Evolutionary conservation across 2,888 invertebrate species (phyloP).

Genomic region (Podotricha telesiphe): DNA sequence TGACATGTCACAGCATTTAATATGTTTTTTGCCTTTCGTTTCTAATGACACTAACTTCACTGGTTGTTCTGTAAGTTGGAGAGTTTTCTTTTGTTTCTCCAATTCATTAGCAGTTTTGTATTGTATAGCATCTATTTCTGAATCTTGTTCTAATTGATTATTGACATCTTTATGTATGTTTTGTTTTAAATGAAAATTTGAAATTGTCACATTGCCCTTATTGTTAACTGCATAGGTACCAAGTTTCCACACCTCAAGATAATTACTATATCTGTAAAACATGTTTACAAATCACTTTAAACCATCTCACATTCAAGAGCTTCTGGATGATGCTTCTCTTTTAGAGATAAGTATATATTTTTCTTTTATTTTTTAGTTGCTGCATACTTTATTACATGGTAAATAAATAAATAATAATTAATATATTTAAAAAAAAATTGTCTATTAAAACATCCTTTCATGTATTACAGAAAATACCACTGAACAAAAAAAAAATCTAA

Average conservation of each 20-base stretch:
- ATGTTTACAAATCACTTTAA: no score
- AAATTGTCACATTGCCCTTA: conserved; percentile 79
- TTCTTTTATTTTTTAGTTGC: no score
- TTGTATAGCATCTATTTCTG: conserved; percentile 50
- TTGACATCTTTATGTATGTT: conserved; percentile 49
- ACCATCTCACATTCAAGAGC: no score
- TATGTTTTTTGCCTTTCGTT: conserved; percentile 85
- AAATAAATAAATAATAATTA: no score
- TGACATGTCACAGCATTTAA: conserved; percentile 88
- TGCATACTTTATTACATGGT: no score
- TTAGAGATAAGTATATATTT: no score
- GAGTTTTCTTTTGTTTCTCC: conserved; percentile 52
- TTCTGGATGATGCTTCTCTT: no score
- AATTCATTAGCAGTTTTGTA: conserved; percentile 16
- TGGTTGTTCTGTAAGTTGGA: conserved; percentile 81
- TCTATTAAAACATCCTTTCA: no score
- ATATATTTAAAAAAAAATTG: no score
- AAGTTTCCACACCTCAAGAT: conserved; percentile 81
- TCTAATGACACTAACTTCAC: conserved; percentile 88
- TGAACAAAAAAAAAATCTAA: no score
- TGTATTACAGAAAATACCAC: no score
- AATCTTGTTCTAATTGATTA: conserved; percentile 61
- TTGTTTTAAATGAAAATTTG: conserved; percentile 49
- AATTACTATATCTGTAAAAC: conserved; percentile 76
- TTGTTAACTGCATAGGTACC: conserved; percentile 81